These are phyloP conservation scores for Gouania willdenowi DNA, from an alignment of 2,797 vertebrate species.

Conservation along the genomic window DNA sequence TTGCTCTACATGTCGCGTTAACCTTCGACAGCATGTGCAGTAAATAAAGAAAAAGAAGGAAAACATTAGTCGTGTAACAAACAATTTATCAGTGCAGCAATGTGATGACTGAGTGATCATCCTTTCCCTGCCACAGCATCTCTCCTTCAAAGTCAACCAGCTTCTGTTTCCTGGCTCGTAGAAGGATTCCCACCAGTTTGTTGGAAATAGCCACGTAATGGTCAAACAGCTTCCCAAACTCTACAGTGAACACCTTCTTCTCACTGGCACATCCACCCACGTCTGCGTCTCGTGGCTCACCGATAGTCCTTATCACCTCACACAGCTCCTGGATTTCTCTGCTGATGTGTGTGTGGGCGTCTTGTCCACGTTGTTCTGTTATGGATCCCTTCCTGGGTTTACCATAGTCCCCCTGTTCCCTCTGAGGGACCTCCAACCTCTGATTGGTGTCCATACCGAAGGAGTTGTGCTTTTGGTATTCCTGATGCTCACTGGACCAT, in stretches of 20 bases:
- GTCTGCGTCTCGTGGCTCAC: conserved; percentile 51
- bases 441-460: conserved; percentile 71
- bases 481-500: conserved; percentile 79
- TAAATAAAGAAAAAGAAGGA: too few species aligned
- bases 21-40: too few species aligned
- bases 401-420: conserved; percentile 77
- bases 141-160: conserved; percentile 87
- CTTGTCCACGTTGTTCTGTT: conserved; percentile 84
- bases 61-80: too few species aligned
- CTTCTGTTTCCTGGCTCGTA: conserved; percentile 84
- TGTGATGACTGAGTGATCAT: conserved; percentile 80
- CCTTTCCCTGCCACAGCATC: conserved; percentile 93
- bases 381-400: conserved; percentile 80
- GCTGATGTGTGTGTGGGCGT: conserved; percentile 79
- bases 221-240: conserved; percentile 84
- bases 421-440: conserved; percentile 35
- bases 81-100: conserved; percentile 64
- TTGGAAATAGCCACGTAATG: conserved; percentile 87
- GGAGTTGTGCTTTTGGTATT: conserved; percentile 85
- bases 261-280: conserved; percentile 1
- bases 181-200: conserved; percentile 86
- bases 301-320: conserved; percentile 75
- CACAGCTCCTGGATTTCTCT: conserved; percentile 84
- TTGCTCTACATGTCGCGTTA: too few species aligned
- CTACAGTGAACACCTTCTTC: conserved; percentile 55